phyloP scores from a whole-genome alignment of 2,888 invertebrate genomes.

The Leptopilina myrica region DNA sequence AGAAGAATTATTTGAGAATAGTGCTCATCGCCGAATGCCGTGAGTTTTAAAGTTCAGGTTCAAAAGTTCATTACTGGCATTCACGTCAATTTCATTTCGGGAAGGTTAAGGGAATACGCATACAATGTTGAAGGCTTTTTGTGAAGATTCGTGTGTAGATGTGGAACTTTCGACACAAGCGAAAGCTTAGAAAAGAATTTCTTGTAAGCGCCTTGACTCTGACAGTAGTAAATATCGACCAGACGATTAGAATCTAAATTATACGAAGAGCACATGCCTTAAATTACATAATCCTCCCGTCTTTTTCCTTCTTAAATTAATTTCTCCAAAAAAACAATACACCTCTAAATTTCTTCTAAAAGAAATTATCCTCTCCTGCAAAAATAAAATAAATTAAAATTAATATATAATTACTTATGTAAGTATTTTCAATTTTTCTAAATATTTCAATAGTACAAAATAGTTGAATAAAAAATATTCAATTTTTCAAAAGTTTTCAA shows the following conservation, averaged over 20 bases:
- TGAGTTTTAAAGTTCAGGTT: conserved; percentile 12
- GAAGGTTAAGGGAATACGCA: conserved; percentile 21
- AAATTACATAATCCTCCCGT: conserved; percentile 59
- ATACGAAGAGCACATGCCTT: conserved; percentile 41
- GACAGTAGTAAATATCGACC: conserved; percentile 61
- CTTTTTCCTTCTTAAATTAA: not conserved
- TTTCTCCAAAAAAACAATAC: not conserved
- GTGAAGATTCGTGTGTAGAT: not conserved
- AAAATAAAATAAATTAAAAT: too few species aligned
- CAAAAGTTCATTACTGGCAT: not conserved
- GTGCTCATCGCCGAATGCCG: not conserved
- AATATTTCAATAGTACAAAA: too few species aligned
- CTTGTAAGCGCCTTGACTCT: conserved; percentile 64
- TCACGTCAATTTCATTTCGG: not conserved
- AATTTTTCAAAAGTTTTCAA: too few species aligned
- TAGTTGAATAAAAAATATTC: too few species aligned
- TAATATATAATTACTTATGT: too few species aligned
- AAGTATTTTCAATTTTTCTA: too few species aligned
- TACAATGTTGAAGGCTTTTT: not conserved
- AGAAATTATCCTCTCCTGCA: not conserved
- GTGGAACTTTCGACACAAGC: not conserved
- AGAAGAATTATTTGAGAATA: not conserved
- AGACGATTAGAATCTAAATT: conserved; percentile 63
- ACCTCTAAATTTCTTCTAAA: too few species aligned
- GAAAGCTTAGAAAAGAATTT: conserved; percentile 16